Evolutionary conservation across 1,140 invertebrate species (phyloP).

Genomic region (Ceratina australensis): DNA sequence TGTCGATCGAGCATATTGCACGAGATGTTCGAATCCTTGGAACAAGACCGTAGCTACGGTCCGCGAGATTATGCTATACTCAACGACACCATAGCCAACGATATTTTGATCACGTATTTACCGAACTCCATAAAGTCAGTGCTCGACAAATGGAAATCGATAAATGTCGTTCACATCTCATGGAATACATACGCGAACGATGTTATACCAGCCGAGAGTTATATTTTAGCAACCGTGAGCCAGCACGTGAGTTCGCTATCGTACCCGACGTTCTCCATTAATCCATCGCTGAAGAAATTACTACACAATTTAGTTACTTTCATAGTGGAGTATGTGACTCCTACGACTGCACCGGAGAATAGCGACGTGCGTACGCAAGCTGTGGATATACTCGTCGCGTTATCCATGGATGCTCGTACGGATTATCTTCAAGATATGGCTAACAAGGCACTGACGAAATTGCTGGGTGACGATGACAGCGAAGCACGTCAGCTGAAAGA

Average conservation of each 20-base stretch:
- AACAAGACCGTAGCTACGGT: conserved; percentile 78
- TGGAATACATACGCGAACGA: conserved; percentile 87
- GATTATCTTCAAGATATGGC: conserved; percentile 85
- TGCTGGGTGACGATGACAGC: conserved; percentile 83
- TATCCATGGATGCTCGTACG: conserved; percentile 88
- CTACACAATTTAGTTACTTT: conserved; percentile 85
- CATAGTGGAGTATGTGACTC: conserved; percentile 83
- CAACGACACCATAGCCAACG: conserved; percentile 82
- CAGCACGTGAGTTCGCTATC: conserved; percentile 81
- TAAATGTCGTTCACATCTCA: conserved; percentile 79
- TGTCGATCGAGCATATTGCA: conserved; percentile 80
- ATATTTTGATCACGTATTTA: conserved; percentile 81
- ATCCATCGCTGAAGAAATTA: conserved; percentile 85
- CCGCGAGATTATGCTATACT: conserved; percentile 79
- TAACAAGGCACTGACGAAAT: conserved; percentile 81
- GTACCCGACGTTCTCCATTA: conserved; percentile 82
- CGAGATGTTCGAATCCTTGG: conserved; percentile 79
- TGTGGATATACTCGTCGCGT: conserved; percentile 83
- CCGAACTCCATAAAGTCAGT: conserved; percentile 81
- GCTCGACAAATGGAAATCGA: conserved; percentile 84
- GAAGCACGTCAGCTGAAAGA: conserved; percentile 83
- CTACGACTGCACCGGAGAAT: conserved; percentile 79
- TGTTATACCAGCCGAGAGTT: conserved; percentile 90
- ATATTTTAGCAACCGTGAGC: conserved; percentile 84
- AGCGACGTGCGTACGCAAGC: conserved; percentile 77